These are phyloP conservation scores for Climacteris rufus DNA, from an alignment of 2,113 vertebrate species.

Conservation along the genomic window DNA sequence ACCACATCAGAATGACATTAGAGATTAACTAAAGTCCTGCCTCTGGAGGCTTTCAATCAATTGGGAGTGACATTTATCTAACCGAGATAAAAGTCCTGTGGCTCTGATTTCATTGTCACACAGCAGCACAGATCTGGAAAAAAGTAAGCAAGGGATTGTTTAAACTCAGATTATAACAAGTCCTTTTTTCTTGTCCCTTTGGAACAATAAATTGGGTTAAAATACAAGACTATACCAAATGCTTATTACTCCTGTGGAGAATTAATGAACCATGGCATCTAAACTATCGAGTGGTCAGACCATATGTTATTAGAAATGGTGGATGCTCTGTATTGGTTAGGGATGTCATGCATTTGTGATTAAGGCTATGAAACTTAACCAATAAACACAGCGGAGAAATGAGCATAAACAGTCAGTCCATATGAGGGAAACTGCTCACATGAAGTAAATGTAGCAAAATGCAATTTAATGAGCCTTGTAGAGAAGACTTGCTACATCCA, in stretches of 20 bases:
- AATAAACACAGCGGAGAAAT: conserved; percentile 55
- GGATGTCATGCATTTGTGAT: conserved; percentile 50
- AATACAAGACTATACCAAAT: conserved; percentile 69
- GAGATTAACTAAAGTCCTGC: neutral
- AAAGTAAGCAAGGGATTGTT: conserved; percentile 17
- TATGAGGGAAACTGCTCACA: neutral
- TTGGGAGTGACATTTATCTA: conserved; percentile 16
- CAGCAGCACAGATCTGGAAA: neutral
- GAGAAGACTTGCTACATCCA: conserved; percentile 22
- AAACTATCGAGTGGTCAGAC: conserved; percentile 52
- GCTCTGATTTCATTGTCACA: conserved; percentile 12
- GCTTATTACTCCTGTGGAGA: conserved; percentile 66
- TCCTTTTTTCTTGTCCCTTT: conserved; percentile 54
- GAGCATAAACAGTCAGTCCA: neutral
- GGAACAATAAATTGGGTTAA: conserved; percentile 65
- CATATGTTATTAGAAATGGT: conserved; percentile 59
- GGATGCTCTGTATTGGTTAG: conserved; percentile 43
- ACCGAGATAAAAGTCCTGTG: neutral
- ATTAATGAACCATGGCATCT: conserved; percentile 74
- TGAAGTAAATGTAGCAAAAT: conserved; percentile 57
- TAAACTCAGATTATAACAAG: conserved; percentile 53
- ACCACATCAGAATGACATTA: neutral
- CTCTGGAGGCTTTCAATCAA: neutral
- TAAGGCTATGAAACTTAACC: conserved; percentile 49
- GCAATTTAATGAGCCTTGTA: conserved; percentile 40